Base-by-base conservation (phyloP, 2,113 vertebrate genomes). In the Thermophis baileyi region DNA sequence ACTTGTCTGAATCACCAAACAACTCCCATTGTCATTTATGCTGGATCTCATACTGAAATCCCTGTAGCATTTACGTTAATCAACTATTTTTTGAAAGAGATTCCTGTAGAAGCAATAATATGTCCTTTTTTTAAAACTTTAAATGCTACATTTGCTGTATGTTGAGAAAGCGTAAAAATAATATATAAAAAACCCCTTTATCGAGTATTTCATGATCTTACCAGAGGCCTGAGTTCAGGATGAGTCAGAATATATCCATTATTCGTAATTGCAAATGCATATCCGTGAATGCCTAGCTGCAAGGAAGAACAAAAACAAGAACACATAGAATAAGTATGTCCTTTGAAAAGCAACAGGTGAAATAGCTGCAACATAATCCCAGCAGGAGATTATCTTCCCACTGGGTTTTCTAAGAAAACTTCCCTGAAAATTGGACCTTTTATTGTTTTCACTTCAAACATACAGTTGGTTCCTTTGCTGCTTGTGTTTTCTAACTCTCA, bases 201-300 rank as follows among this genome's bases (percentile, higher is more conserved):
- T 10, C 46, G 27, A 60, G 22, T 1, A 81, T 50, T 92, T 54
- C n/a, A 92, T 94, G 44, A 87, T 96, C 98, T 99, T 98, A 99
- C 99, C 97, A 99, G 97, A 86, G 99, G 99, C 90, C 99, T 98
- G 74, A 99, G 98, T 95, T 99, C 99, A 88, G 99, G 99, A 94
- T 99, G 99, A 44, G 99, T 99, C 97, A 99, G 97, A 97, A 99
- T 99, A 95, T 99, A 99, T 94, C 99, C 99, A 25, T 99, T 99
- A 98, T 99, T 99, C 91, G 99, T 99, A 97, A 99, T 99, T 95
- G 99, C 99, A 96, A 99, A 99, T 94, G 99, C 99, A 69, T 99
- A 99, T 94, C 99, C 99, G 0, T 99, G 99, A 97, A 99, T 99
- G 93, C 99, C 99, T 97, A 99, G 97, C 99, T 99, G 95, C 87